phyloP scores from a whole-genome alignment of 2,888 invertebrate genomes.

The Tricholauxania praeusta region DNA sequence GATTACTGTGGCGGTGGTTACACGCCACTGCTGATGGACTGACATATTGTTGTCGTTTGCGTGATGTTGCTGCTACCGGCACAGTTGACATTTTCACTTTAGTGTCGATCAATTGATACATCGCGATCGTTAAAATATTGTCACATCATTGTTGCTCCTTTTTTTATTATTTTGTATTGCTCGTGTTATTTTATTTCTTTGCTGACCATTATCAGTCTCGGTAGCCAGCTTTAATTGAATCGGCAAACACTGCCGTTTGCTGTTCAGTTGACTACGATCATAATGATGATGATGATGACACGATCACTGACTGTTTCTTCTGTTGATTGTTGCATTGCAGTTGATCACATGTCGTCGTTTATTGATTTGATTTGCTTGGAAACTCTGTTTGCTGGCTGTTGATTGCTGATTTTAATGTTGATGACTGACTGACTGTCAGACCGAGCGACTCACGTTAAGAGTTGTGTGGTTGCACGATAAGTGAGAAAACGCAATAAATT shows the following conservation, averaged over 20 bases:
- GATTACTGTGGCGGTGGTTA: slow-evolving; percentile 23
- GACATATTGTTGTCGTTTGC: slow-evolving; percentile 22
- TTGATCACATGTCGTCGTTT: neutral
- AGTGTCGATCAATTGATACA: slow-evolving; percentile 46
- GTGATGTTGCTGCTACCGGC: slow-evolving; percentile 23
- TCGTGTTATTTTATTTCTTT: slow-evolving; percentile 38
- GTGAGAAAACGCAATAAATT: slow-evolving; percentile 49
- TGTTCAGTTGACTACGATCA: no score
- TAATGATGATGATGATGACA: neutral
- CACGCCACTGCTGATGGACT: neutral
- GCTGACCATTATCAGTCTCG: neutral
- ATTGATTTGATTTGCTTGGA: slow-evolving; percentile 19
- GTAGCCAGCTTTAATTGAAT: slow-evolving; percentile 26
- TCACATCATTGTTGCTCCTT: slow-evolving; percentile 50
- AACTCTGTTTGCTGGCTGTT: slow-evolving; percentile 8
- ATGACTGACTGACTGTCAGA: neutral
- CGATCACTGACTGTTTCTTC: slow-evolving; percentile 3
- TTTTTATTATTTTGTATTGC: no score
- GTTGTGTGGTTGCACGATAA: slow-evolving; percentile 16
- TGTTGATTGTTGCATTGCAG: neutral
- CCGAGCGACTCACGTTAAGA: neutral
- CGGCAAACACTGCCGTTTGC: neutral
- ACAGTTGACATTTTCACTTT: slow-evolving; percentile 23
- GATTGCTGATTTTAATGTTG: neutral
- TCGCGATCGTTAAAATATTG: slow-evolving; percentile 53